Evolutionary conservation across 2,113 vertebrate species (phyloP), one percentile per base, ranked within the genome.

Genomic region (Atlantisia rogersi): DNA sequence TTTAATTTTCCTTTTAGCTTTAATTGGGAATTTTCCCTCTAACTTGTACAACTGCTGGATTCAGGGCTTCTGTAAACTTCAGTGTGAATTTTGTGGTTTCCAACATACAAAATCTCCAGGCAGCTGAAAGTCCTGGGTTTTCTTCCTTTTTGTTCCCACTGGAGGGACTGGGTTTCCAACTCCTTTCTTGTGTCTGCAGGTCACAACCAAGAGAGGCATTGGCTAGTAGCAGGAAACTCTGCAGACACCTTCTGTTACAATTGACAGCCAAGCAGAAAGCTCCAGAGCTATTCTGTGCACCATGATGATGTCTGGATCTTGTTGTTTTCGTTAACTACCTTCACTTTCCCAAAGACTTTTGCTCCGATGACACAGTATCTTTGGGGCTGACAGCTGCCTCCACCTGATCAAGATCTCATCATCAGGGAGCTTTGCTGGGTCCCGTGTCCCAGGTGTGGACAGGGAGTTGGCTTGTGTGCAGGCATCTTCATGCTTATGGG

Each of bases 381-480:
- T 60, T 39, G 44, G 29, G 5, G 35, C 65, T 81, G 48, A 37
- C 0, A 0, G 19, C 22, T 93, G 22, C 35, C 31, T 22, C 2
- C 7, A 40, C 6, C 29, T 48, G 19, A 48, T 48, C 56, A 50
- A 6, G 26, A 32, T 63, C 37, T 64, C 37, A 12, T 52, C 40
- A 28, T 42, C 17, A 19, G 20, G 5, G 10, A 48, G 13, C 6
- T 26, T 77, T 52, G 37, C 32, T 65, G 44, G 11, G 12, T 78
- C 37, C 24, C 15, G 2, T 4, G 11, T 75, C 7, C 14, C 0
- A 0, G 14, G 3, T 55, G 29, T 42, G 42, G 44, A 22, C 0
- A 0, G 20, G 68, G 9, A 35, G 39, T 26, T 0, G 0, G 17
- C 56, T 1, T 26, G 44, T 74, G 40, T 0, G 0, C 2, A 0